A percentile compares a stretch with the other conserved stretches of the same genome.
Evolutionary conservation across 2,797 vertebrate species (phyloP).

Genomic region (Mus minutoides): DNA sequence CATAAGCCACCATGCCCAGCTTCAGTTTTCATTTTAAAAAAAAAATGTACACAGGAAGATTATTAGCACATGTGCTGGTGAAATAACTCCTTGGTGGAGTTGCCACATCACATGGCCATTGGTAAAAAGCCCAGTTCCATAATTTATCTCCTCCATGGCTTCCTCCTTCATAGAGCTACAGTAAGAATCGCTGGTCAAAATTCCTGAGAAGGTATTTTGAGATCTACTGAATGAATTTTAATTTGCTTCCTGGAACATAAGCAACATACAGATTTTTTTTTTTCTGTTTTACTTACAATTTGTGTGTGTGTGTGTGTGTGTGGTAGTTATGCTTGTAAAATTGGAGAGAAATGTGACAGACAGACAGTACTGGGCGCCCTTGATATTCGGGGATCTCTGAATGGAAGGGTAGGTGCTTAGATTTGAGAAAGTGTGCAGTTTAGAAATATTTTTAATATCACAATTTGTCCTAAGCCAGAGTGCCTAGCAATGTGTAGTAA

Average conservation of each 20-base stretch:
- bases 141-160: conserved; percentile 22
- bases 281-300: background rate
- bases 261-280: too few species aligned
- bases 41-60: background rate
- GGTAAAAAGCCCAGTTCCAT: conserved; percentile 40
- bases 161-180: background rate
- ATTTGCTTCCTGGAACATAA: conserved; percentile 36
- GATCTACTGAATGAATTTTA: conserved; percentile 25
- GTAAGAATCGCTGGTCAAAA: background rate
- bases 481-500: background rate
- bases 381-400: background rate
- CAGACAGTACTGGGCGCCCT: background rate
- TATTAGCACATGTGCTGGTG: conserved; percentile 32
- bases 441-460: background rate
- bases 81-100: conserved; percentile 29
- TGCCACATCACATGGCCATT: background rate
- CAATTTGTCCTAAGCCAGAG: background rate
- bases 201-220: conserved; percentile 29
- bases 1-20: fast-evolving
- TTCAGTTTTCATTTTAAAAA: background rate
- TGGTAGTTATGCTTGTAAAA: background rate
- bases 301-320: too few species aligned
- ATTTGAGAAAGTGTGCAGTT: background rate
- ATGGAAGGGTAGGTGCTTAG: background rate
- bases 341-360: background rate